Base-by-base conservation (phyloP, 2,113 vertebrate species). In the Ammodytes dubius region DNA sequence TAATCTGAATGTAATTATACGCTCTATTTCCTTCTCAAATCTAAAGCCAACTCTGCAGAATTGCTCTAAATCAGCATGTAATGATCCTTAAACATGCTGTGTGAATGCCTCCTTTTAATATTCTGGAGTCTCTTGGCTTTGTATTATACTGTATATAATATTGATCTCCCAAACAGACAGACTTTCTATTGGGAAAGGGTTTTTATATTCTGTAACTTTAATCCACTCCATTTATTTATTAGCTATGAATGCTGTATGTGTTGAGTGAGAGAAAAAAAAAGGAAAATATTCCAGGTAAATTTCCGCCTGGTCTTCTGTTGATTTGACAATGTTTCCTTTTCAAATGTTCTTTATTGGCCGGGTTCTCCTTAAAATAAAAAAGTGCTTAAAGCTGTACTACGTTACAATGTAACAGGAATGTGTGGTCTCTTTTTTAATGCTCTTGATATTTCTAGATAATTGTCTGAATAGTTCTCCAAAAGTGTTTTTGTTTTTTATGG, bases 121-220 rank as follows among this genome's bases (percentile, higher is more conserved):
- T 39, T 53, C 19, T 53, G 15, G 45, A 27, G 39, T 54, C 47
- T 82, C 39, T 50, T 43, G 46, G 19, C 15, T 19, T 61, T 82
- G 47, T 86, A 77, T 72, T 12, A 84, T 81, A 76, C 6, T 83
- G 74, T 87, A 72, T 35, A 78, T 68, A 71, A 54, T 71, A 63
- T 68, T 27, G 74, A 80, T 81, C 57, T 2, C 6, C 14, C 46
- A 8, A 54, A 6, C 43, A 19, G 17, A 65, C 27, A n/a, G n/a
- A 27, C 27, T 27, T 27, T 27, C 27, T 27, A 27, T 27, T 27
- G 27, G 27, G 27, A 27, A 27, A 27, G 27, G 57, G 52, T 67
- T 46, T 75, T 79, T 74, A 15, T 71, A 67, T 82, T 84, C 15
- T 65, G 74, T 53, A 65, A 68, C n/a, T 57, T 63, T 4, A 70